These are phyloP conservation scores for Raphicerus campestris DNA, from an alignment of 2,113 vertebrate genomes.

Conservation along the genomic window DNA sequence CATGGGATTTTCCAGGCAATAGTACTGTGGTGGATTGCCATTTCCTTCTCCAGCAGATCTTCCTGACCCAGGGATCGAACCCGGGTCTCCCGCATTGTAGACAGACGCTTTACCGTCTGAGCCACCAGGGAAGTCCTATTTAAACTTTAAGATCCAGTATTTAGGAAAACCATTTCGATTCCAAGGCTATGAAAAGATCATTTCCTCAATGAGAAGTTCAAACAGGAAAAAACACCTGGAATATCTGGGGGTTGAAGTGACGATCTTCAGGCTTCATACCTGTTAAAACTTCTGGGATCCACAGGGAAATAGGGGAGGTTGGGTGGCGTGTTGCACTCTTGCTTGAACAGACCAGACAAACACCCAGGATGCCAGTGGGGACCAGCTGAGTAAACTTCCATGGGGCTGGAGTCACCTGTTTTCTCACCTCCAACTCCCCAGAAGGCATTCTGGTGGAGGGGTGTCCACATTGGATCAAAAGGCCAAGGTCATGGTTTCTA, in stretches of 20 bases:
- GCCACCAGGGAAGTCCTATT: too few relatives aligned
- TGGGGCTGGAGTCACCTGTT: not conserved
- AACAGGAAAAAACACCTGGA: not conserved
- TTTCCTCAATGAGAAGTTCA: not conserved
- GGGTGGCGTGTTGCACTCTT: rapidly evolving
- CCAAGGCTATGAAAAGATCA: not conserved
- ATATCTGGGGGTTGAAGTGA: too few relatives aligned
- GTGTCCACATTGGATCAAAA: not conserved
- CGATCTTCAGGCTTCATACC: not conserved
- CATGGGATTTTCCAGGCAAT: too few relatives aligned
- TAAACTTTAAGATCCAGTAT: conserved; percentile 18
- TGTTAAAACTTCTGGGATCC: not conserved
- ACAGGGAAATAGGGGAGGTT: rapidly evolving
- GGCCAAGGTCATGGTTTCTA: not conserved
- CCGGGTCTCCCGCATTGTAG: too few relatives aligned
- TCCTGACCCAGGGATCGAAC: too few relatives aligned
- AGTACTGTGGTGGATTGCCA: too few relatives aligned
- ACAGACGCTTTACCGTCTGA: too few relatives aligned
- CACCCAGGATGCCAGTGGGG: not conserved
- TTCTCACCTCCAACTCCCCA: not conserved
- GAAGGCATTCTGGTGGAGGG: not conserved
- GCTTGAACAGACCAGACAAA: not conserved
- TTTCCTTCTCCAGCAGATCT: too few relatives aligned
- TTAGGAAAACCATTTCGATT: not conserved
- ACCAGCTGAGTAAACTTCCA: not conserved